Evolutionary conservation across 2,113 vertebrate species (phyloP).

Genomic region (Sinocyclocheilus anshuiensis): DNA sequence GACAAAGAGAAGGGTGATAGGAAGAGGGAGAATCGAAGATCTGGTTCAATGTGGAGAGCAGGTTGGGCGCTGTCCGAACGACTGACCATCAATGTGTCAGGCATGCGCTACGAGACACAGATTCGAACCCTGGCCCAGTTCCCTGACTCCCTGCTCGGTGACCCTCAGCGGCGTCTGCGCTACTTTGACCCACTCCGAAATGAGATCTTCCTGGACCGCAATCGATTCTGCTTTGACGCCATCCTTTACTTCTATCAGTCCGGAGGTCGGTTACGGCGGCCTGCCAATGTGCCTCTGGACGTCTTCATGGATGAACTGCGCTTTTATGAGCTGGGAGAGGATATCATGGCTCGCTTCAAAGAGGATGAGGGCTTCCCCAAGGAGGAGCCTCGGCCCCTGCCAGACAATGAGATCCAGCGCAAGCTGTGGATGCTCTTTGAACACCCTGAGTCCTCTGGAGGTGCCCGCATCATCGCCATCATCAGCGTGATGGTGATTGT

Average conservation of each 20-base stretch:
- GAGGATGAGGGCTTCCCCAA: slow-evolving; percentile 87
- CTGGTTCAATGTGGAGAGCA: slow-evolving; percentile 53
- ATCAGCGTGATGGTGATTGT: slow-evolving; percentile 93
- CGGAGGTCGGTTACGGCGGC: slow-evolving; percentile 84
- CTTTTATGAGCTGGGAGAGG: slow-evolving; percentile 88
- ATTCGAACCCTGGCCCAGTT: slow-evolving; percentile 82
- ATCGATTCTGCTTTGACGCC: slow-evolving; percentile 83
- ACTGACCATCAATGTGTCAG: slow-evolving; percentile 82
- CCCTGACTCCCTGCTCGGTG: slow-evolving; percentile 82
- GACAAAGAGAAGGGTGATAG: slow-evolving; percentile 59
- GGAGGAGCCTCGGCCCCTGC: slow-evolving; percentile 78
- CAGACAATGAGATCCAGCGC: slow-evolving; percentile 75
- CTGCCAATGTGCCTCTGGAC: slow-evolving; percentile 86
- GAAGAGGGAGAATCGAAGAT: slow-evolving; percentile 57
- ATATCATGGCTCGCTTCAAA: slow-evolving; percentile 81
- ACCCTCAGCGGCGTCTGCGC: slow-evolving; percentile 73
- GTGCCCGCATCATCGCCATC: slow-evolving; percentile 87
- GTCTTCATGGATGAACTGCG: slow-evolving; percentile 90
- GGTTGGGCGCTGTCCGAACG: slow-evolving; percentile 71
- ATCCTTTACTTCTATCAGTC: slow-evolving; percentile 95
- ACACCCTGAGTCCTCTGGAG: slow-evolving; percentile 87
- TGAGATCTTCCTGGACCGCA: slow-evolving; percentile 86
- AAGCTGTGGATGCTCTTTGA: slow-evolving; percentile 91
- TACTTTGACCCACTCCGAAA: slow-evolving; percentile 82
- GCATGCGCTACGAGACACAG: slow-evolving; percentile 84